These are phyloP conservation scores for Glaucidium brasilianum DNA, from an alignment of 2,113 vertebrate genomes.

Conservation along the genomic window DNA sequence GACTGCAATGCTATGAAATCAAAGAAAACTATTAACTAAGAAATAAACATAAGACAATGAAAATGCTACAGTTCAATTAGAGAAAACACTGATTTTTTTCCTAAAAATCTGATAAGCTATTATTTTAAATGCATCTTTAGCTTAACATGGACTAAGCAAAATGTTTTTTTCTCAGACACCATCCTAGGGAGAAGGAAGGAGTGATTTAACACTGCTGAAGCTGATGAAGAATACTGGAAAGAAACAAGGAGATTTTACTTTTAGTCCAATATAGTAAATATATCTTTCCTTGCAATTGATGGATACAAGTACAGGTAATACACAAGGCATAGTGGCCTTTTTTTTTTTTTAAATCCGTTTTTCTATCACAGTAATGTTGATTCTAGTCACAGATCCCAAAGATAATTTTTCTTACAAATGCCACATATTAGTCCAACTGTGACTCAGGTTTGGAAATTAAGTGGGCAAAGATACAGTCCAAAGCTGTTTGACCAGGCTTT, in stretches of 20 bases:
- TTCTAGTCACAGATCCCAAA: not conserved
- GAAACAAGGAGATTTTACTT: not conserved
- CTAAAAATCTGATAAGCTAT: not conserved
- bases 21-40: not conserved
- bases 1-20: not conserved
- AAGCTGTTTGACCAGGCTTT: not conserved
- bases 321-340: not conserved
- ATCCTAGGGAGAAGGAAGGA: not conserved
- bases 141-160: not conserved
- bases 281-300: too few species aligned
- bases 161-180: not conserved
- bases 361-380: not conserved
- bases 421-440: not conserved
- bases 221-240: not conserved
- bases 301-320: too few species aligned
- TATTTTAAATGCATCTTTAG: not conserved
- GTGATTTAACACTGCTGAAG: not conserved
- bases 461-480: not conserved
- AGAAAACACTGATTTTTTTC: not conserved
- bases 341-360: not conserved
- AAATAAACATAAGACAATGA: not conserved
- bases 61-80: not conserved
- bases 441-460: not conserved
- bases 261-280: not conserved
- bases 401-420: not conserved